These are phyloP conservation scores for Smithornis capensis DNA, from an alignment of 2,113 vertebrate genomes.

Conservation along the genomic window DNA sequence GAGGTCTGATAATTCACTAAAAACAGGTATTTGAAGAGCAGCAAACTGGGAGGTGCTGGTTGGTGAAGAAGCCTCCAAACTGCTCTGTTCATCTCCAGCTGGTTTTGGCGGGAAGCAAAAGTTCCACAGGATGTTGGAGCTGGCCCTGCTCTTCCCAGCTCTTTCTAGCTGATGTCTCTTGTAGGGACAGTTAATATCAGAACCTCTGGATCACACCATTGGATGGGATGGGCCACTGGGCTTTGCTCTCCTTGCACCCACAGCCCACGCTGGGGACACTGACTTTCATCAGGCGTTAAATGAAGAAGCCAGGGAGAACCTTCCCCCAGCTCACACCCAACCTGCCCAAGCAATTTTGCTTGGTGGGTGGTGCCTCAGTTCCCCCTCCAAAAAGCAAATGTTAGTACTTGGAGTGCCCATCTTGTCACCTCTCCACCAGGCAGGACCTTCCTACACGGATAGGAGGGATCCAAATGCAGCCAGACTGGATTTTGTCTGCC, in stretches of 20 bases:
- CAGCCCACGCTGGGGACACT: background rate
- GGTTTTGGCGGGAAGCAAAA: background rate
- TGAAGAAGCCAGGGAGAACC: too few species aligned
- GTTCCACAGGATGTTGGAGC: accelerated
- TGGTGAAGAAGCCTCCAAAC: background rate
- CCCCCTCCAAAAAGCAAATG: background rate
- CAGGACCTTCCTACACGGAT: background rate
- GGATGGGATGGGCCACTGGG: too few species aligned
- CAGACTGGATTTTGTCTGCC: background rate
- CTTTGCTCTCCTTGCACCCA: background rate
- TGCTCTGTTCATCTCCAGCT: background rate
- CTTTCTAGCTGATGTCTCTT: background rate
- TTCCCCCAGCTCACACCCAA: background rate
- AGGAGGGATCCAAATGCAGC: background rate
- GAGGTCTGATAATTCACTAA: accelerated
- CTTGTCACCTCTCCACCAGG: background rate
- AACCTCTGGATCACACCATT: background rate
- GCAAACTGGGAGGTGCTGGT: background rate
- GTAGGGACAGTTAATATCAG: background rate
- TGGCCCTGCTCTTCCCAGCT: background rate
- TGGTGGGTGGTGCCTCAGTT: background rate
- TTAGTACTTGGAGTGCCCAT: too few species aligned
- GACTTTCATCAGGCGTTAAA: background rate
- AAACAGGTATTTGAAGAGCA: background rate
- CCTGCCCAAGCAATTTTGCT: too few species aligned